Evolutionary conservation across 2,797 vertebrate species (phyloP), one percentile per base, ranked within the genome.

Genomic region (Enteromius unitaeniatus): DNA sequence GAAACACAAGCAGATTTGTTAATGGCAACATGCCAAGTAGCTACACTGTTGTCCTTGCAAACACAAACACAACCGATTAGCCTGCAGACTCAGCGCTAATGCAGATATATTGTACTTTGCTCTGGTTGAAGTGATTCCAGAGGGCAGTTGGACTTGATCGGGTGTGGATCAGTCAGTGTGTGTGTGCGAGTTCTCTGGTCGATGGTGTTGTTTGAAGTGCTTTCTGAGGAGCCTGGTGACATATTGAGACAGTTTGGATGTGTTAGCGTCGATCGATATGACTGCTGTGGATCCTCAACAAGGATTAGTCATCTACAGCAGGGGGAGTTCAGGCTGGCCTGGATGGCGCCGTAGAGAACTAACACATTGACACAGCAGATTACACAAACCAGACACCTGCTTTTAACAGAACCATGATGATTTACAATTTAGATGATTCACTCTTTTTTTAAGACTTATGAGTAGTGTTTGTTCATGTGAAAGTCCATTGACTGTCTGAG

Each of bases 171-270:
- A 81, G 51, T 42, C 31, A 26, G 68, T 78, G 79, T 74, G 81
- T 84, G 31, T 77, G 91, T 88, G 89, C 91, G 89, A 31, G 90
- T 87, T 90, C 78, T 26, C 74, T 85, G 88, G 91, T 95, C 92
- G 91, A 93, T 94, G 89, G 90, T 67, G 87, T 92, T 91, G 91
- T 93, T 91, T 91, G 91, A 92, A 93, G 91, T 90, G 90, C 88
- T 92, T 90, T 89, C 89, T 75, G 89, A 91, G 89, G 91, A 79
- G 89, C 89, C 91, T 81, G 87, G 91, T 93, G 93, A 94, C 93
- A 94, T 93, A 94, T 93, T 77, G 79, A 84, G 79, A 79, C 75
- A 78, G 84, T 88, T 88, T 81, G 75, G 79, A 80, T 53, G 75
- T 81, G 83, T 79, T 86, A 84, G 76, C 1, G 47, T 55, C 21